Evolutionary conservation across 2,797 vertebrate genomes (phyloP), one percentile per base, ranked within the genome.

Genomic region (Eutrigla gurnardus): DNA sequence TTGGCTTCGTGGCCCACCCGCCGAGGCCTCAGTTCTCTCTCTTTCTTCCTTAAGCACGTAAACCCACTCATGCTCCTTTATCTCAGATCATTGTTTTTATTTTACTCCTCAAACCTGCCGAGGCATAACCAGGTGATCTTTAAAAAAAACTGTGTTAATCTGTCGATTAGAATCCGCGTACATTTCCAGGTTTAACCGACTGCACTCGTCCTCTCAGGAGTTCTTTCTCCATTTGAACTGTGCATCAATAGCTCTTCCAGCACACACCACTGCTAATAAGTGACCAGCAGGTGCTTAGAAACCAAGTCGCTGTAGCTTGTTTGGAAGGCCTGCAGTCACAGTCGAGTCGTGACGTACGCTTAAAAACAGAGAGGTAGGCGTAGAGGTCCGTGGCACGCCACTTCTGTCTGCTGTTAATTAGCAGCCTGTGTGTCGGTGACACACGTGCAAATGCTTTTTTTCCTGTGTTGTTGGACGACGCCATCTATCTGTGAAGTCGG

Each of bases 281-380:
- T 81, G 75, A 88, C 86, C 89, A 89, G 84, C 87, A 88, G 89
- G 68, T 82, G 72, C 81, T 82, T 55, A 77, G 85, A 84, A 81
- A 65, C 53, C 35, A n/a, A 70, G 50, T 4, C 53, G 69, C 79
- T 77, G 75, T 78, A 82, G 78, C 77, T 73, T 81, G 81, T 84
- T 83, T 77, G 77, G 78, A 60, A 84, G 25, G 70, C 65, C 73
- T 68, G 76, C 67, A 66, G 80, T 84, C 78, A 76, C 79, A 74
- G 75, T 65, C 72, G 33, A 69, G 60, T 70, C 61, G 43, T 86
- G 88, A 85, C 81, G 75, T 74, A 63, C 47, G 62, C 50, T 82
- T 79, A 73, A 86, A 25, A 88, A 80, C 72, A 37, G 55, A 71
- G 71, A n/a, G 25, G 25, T 1, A 25, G 25, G 25, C 25, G 25